Evolutionary conservation across 2,113 vertebrate genomes (phyloP).

Genomic region (Saguinus imperator): DNA sequence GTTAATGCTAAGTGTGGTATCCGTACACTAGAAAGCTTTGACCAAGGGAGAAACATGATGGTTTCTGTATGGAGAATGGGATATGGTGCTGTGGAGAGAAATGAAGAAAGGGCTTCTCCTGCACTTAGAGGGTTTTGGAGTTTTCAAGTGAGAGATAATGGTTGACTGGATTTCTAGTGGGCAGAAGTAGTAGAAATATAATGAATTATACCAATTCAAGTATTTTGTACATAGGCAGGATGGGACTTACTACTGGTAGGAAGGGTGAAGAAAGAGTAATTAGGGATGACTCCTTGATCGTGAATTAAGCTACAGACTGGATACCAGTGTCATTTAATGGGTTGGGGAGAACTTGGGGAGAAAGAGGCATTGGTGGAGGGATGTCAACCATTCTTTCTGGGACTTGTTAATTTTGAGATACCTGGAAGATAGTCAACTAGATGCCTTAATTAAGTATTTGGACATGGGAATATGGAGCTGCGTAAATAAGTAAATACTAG

Average conservation of each 20-base stretch:
- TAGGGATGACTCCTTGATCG: not conserved
- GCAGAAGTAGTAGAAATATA: not conserved
- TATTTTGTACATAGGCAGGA: not conserved
- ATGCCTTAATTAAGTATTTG: not conserved
- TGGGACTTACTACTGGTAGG: not conserved
- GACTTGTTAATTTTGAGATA: slow-evolving; percentile 23
- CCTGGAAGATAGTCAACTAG: not conserved
- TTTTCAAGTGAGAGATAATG: not conserved
- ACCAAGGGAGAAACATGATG: not conserved
- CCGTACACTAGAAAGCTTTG: not conserved
- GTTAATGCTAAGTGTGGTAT: not conserved
- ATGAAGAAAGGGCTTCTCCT: not conserved
- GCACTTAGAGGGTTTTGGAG: not conserved
- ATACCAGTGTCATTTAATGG: not conserved
- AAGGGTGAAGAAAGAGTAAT: not conserved
- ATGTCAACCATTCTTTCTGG: not conserved
- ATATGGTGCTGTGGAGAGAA: rapidly evolving
- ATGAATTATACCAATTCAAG: not conserved
- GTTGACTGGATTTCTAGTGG: not conserved
- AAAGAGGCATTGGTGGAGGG: not conserved
- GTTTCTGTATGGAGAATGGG: not conserved
- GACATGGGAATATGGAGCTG: not conserved
- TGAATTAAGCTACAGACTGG: not conserved
- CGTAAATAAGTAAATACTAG: not conserved
- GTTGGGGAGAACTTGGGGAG: not conserved